These are phyloP conservation scores for Pterostichus madidus DNA, from an alignment of 2,888 invertebrate genomes.

Conservation along the genomic window DNA sequence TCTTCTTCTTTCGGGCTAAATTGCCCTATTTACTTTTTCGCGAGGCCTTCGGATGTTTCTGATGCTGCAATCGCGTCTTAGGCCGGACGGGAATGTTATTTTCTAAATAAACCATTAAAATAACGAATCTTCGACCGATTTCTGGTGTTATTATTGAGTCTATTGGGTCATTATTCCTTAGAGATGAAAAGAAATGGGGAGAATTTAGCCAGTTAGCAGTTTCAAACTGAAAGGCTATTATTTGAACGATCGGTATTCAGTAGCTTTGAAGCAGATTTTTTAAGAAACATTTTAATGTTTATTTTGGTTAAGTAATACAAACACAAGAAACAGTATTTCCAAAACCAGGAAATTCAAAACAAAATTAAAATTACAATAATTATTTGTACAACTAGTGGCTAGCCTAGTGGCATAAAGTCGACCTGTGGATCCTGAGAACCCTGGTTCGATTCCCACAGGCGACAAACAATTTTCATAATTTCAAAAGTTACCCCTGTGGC, in stretches of 20 bases:
- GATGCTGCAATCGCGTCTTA: too few species aligned
- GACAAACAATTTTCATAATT: too few species aligned
- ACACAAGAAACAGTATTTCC: too few species aligned
- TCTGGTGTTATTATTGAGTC: conserved; percentile 51
- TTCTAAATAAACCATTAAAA: conserved; percentile 61
- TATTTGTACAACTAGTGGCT: too few species aligned
- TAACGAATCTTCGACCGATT: conserved; percentile 54
- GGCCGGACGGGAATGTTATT: conserved; percentile 42
- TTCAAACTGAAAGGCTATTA: conserved; percentile 34
- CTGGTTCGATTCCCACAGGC: too few species aligned
- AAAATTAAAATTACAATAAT: too few species aligned
- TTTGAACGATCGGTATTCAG: conserved; percentile 16
- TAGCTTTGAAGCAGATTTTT: neutral
- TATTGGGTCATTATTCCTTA: conserved; percentile 37
- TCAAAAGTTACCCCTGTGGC: too few species aligned
- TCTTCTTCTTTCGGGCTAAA: conserved; percentile 72
- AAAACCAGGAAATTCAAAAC: too few species aligned
- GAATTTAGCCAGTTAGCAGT: conserved; percentile 1
- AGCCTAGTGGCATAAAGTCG: too few species aligned
- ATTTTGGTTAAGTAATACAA: neutral
- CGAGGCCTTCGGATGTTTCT: conserved; percentile 70
- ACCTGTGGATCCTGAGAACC: too few species aligned
- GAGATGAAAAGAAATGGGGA: conserved; percentile 39
- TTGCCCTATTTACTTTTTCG: conserved; percentile 75
- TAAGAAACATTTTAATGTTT: conserved; percentile 6